These are phyloP conservation scores for Nesogale talazaci DNA, from an alignment of 2,113 vertebrate species.

Conservation along the genomic window DNA sequence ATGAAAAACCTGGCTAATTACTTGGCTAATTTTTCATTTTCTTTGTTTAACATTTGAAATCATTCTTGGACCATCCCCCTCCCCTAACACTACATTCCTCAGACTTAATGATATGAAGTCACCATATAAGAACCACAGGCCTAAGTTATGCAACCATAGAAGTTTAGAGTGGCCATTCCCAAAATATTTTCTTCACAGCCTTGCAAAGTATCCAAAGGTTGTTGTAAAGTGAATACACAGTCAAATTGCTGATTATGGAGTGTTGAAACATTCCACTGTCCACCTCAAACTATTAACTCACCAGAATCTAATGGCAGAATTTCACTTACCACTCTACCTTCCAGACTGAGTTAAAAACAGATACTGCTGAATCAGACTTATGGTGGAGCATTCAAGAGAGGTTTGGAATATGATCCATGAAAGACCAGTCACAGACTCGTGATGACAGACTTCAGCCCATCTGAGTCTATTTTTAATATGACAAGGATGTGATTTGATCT, in stretches of 20 bases:
- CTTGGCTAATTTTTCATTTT: background rate
- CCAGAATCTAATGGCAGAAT: conserved; percentile 1
- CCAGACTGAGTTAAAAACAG: background rate
- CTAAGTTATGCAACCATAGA: background rate
- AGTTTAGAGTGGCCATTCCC: background rate
- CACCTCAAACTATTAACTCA: background rate
- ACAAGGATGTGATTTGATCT: background rate
- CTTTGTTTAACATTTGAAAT: background rate
- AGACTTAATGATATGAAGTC: background rate
- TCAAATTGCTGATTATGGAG: conserved; percentile 20
- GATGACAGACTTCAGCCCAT: background rate
- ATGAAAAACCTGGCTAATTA: conserved; percentile 11
- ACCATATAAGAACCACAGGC: background rate
- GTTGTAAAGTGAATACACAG: background rate
- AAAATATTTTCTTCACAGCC: background rate
- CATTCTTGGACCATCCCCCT: background rate
- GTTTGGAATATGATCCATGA: background rate
- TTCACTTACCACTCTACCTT: background rate
- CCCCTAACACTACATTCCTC: background rate
- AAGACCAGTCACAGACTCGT: background rate
- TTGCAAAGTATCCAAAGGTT: background rate
- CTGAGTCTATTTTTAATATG: background rate
- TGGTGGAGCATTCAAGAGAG: background rate
- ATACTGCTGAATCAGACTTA: background rate
- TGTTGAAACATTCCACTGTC: conserved; percentile 22